Percentiles rank a stretch among this genome's conserved stretches.
These are phyloP conservation scores for Caenorhabditis macrosperma DNA, from an alignment of 2,888 invertebrate genomes.

Conservation along the genomic window DNA sequence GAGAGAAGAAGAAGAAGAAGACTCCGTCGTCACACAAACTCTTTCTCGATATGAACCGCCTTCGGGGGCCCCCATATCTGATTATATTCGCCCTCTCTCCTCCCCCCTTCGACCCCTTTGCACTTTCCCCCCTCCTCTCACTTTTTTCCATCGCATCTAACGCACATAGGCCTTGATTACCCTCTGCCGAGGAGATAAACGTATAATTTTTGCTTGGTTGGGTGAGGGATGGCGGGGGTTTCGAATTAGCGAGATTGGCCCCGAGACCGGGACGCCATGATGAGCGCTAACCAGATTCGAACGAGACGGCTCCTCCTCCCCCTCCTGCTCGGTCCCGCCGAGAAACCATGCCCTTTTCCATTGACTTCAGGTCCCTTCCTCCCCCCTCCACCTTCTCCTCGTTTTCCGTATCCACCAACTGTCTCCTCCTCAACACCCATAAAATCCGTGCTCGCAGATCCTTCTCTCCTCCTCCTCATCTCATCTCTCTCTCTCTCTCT, in stretches of 20 bases:
- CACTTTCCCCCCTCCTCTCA: conserved; percentile 22
- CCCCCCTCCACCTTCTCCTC: neutral
- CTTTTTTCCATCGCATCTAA: conserved; percentile 10
- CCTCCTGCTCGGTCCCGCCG: neutral
- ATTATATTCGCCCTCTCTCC: conserved; percentile 7
- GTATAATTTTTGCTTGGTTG: conserved; percentile 46
- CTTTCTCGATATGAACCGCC: conserved; percentile 51
- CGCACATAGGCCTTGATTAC: neutral
- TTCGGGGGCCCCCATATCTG: conserved; percentile 52
- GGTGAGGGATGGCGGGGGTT: neutral
- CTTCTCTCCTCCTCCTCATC: conserved; percentile 8
- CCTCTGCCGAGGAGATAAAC: conserved; percentile 19
- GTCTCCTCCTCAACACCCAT: conserved; percentile 24
- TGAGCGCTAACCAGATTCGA: conserved; percentile 47
- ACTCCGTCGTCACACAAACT: conserved; percentile 46
- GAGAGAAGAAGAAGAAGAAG: too few species aligned
- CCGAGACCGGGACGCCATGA: conserved; percentile 15
- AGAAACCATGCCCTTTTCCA: neutral
- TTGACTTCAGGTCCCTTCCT: neutral
- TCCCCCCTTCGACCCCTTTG: neutral
- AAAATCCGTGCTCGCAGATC: conserved; percentile 36
- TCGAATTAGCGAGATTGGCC: conserved; percentile 49
- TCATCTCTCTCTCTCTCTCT: neutral
- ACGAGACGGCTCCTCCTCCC: neutral
- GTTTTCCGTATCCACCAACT: conserved; percentile 1